Evolutionary conservation across 2,113 vertebrate genomes (phyloP).

Genomic region (Sebastes fasciatus): DNA sequence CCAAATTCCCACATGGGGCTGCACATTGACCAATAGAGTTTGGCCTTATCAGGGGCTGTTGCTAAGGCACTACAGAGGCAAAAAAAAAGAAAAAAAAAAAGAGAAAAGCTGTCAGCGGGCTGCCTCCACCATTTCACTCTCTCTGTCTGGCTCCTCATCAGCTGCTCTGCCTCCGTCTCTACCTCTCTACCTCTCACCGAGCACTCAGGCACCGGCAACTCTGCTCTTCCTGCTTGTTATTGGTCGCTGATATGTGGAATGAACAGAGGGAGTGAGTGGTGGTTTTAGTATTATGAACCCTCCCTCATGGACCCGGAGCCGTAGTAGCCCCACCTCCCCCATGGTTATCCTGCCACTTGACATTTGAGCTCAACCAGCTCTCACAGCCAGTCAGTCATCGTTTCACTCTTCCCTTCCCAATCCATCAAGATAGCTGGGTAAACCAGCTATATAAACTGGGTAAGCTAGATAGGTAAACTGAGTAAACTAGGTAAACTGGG

Average conservation of each 20-base stretch:
- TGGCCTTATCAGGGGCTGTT: constrained; percentile 75
- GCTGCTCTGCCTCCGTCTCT: constrained; percentile 13
- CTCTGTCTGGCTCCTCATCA: constrained; percentile 27
- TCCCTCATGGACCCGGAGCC: constrained; percentile 51
- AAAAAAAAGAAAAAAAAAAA: constrained; percentile 23
- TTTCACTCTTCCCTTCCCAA: constrained; percentile 18
- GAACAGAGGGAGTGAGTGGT: constrained; percentile 41
- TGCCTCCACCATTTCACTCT: constrained; percentile 63
- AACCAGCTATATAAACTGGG: no score
- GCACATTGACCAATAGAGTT: constrained; percentile 76
- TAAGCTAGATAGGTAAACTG: no score
- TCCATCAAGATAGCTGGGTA: background rate
- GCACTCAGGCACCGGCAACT: constrained; percentile 2
- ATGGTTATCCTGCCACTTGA: constrained; percentile 67
- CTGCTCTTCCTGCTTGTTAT: constrained; percentile 28
- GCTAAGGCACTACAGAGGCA: constrained; percentile 80
- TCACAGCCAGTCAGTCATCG: constrained; percentile 50
- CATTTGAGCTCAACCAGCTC: constrained; percentile 70
- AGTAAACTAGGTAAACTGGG: no score
- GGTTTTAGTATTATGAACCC: constrained; percentile 57
- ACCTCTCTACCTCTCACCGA: background rate
- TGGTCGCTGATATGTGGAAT: constrained; percentile 38
- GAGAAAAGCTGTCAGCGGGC: constrained; percentile 49
- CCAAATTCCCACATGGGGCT: constrained; percentile 69
- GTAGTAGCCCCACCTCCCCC: constrained; percentile 55